Percentiles rank a stretch among this genome's conserved stretches.
phyloP scores from a whole-genome alignment of 2,888 invertebrate species.

The Pyrrhosoma nymphula region DNA sequence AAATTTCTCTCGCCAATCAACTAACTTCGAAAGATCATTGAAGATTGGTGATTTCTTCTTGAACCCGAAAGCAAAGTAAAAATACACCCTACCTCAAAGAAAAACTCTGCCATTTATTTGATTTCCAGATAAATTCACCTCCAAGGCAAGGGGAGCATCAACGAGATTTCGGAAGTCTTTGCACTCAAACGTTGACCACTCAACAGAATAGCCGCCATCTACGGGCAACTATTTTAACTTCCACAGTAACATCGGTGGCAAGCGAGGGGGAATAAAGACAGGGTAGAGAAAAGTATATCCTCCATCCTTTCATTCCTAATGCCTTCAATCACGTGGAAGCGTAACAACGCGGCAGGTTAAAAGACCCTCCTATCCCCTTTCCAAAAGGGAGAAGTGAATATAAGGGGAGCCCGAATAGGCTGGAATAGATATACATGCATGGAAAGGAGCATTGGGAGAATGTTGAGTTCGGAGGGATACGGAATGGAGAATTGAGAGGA shows the following conservation, averaged over 20 bases:
- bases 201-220: not conserved
- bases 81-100: too few relatives aligned
- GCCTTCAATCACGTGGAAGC: not conserved
- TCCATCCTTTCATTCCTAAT: not conserved
- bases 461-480: too few relatives aligned
- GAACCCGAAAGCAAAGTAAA: too few relatives aligned
- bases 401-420: not conserved
- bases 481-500: not conserved
- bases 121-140: not conserved
- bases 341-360: not conserved
- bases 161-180: not conserved
- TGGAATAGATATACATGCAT: too few relatives aligned
- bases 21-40: too few relatives aligned
- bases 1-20: too few relatives aligned
- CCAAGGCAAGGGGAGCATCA: not conserved
- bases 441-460: too few relatives aligned
- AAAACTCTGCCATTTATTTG: not conserved
- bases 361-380: not conserved
- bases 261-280: not conserved
- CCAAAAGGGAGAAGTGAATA: not conserved
- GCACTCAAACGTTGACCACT: not conserved
- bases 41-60: too few relatives aligned
- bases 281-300: not conserved
- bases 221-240: not conserved
- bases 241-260: not conserved